Evolutionary conservation across 2,113 vertebrate genomes (phyloP).

Genomic region (Stigmatopora nigra): DNA sequence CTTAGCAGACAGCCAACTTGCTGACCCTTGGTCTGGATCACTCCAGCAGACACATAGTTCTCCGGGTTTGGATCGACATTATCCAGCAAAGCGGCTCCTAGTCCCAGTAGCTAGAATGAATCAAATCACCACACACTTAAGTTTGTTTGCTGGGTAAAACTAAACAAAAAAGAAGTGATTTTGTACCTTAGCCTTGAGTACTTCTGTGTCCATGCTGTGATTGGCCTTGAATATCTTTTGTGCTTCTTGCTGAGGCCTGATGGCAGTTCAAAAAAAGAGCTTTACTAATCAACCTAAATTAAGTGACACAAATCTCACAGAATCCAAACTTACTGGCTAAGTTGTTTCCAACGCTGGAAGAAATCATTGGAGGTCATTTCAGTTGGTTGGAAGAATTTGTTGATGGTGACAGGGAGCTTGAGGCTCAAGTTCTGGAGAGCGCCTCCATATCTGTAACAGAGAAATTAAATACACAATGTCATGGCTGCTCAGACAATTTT

Average conservation of each 20-base stretch:
- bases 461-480: background rate
- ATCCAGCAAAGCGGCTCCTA: conserved; percentile 83
- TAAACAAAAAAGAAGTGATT: background rate
- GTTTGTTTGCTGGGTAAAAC: no score
- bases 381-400: conserved; percentile 92
- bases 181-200: conserved; percentile 84
- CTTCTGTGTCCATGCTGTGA: conserved; percentile 84
- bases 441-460: conserved; percentile 77
- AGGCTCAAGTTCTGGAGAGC: conserved; percentile 82
- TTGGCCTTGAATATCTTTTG: conserved; percentile 92
- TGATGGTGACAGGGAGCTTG: conserved; percentile 85
- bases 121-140: background rate
- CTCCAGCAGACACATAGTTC: conserved; percentile 88
- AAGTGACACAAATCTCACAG: background rate
- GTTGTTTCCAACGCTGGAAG: conserved; percentile 93
- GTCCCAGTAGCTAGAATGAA: conserved; percentile 74
- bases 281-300: background rate
- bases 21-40: conserved; percentile 85
- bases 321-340: conserved; percentile 74
- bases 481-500: background rate
- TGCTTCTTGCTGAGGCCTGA: conserved; percentile 85
- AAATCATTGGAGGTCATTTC: conserved; percentile 88
- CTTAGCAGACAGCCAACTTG: conserved; percentile 87
- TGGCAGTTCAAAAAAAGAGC: background rate
- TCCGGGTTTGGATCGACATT: conserved; percentile 89